Evolutionary conservation across 2,113 vertebrate genomes (phyloP), one percentile per base, ranked within the genome.

Genomic region (Centropus bengalensis): DNA sequence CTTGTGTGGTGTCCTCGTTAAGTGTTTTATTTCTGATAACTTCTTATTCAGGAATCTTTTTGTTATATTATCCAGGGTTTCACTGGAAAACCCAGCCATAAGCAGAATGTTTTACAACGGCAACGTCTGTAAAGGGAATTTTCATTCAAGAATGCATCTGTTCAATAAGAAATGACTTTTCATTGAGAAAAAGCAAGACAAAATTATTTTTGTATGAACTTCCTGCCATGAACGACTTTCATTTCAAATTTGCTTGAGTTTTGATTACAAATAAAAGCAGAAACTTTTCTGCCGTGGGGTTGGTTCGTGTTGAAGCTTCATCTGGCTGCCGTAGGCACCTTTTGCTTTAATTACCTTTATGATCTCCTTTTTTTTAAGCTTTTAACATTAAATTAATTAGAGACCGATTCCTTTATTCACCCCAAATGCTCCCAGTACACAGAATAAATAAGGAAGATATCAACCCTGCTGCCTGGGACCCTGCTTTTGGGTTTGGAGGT

Each of bases 1-100:
- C 27, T 21, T 1, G 0, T 26, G 62, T 32, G 26, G 8, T 0
- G 1, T 11, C 63, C 36, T 27, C 6, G n/a, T 2, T 3, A 14
- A 14, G 8, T 2, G 3, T 21, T 67, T 58, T 32, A 9, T 24
- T 54, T n/a, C 74, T 6, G 5, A 19, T 42, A 12, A 5, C 14
- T 82, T 42, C 40, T 33, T 8, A 6, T 52, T 12, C 21, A 64
- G 12, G 36, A 84, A 17, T 5, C 2, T 63, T 86, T 47, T 55
- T 16, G 4, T 74, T 82, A 8, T 11, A 33, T 60, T 32, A 36
- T 30, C 42, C 20, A 27, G 14, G 5, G 15, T 74, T 91, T 58
- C 26, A 21, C 15, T 54, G 24, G 30, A 14, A 28, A 32, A 12
- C 0, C 20, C 10, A 4, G 15, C 8, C 20, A 1, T 8, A 8